A percentile compares a stretch with the other conserved stretches of the same genome.
These are phyloP conservation scores for Raja brachyura DNA, from an alignment of 2,113 vertebrate genomes.

Conservation along the genomic window DNA sequence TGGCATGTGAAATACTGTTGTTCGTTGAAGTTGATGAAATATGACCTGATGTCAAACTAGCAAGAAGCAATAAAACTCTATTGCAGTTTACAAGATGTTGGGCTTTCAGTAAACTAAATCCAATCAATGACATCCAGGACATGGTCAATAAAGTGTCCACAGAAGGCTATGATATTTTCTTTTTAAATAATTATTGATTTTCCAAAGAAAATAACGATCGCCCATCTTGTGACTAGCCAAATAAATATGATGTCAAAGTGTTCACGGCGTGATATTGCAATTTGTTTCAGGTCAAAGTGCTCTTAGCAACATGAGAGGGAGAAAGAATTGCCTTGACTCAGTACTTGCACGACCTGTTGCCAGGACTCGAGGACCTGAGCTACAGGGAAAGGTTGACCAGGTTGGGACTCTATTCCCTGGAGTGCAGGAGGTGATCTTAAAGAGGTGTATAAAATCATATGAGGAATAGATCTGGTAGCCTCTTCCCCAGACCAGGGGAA, in stretches of 20 bases:
- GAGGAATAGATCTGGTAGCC: too few relatives aligned
- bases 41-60: neutral
- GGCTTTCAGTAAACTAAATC: neutral
- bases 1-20: neutral
- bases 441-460: too few relatives aligned
- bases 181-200: constrained; percentile 1
- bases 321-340: neutral
- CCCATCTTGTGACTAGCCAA: neutral
- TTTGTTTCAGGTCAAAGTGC: neutral
- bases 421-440: too few relatives aligned
- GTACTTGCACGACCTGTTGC: neutral
- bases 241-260: neutral
- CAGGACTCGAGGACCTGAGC: too few relatives aligned
- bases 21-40: neutral
- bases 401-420: too few relatives aligned
- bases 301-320: neutral
- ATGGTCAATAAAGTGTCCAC: neutral
- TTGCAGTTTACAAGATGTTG: neutral
- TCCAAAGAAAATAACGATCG: neutral
- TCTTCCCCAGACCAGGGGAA: too few relatives aligned
- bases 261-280: neutral
- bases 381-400: too few relatives aligned
- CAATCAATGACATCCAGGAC: neutral
- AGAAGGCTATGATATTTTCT: neutral
- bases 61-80: constrained; percentile 6